Percentiles rank a stretch among this genome's conserved stretches.
Evolutionary conservation across 2,888 invertebrate genomes (phyloP).

Genomic region (Himalopsyche japonica): DNA sequence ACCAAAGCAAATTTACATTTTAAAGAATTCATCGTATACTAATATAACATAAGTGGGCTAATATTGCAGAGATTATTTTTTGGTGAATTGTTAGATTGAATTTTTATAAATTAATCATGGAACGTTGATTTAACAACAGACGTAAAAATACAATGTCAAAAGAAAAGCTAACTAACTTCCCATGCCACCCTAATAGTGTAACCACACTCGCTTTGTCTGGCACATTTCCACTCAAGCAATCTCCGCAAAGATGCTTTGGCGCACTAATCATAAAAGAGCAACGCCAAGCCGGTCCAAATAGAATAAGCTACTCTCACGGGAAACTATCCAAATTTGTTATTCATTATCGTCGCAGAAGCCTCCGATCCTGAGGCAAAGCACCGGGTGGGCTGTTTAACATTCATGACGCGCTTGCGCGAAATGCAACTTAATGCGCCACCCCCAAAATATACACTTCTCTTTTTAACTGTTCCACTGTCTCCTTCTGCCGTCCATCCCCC

Average conservation of each 20-base stretch:
- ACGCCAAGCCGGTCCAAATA: background rate
- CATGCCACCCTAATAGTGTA: background rate
- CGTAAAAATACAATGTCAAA: too few relatives aligned
- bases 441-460: slow-evolving; percentile 43
- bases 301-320: slow-evolving; percentile 6
- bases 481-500: slow-evolving; percentile 16
- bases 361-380: background rate
- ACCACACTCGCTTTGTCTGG: background rate
- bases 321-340: slow-evolving; percentile 31
- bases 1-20: too few relatives aligned
- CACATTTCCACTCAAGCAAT: background rate
- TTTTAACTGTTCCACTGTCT: slow-evolving; percentile 7
- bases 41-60: too few relatives aligned
- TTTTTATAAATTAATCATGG: too few relatives aligned
- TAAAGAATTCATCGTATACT: too few relatives aligned
- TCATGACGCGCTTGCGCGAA: slow-evolving; percentile 57
- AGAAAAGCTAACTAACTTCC: background rate
- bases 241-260: background rate
- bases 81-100: too few relatives aligned
- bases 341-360: slow-evolving; percentile 23
- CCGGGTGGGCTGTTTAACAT: slow-evolving; percentile 41
- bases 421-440: slow-evolving; percentile 55
- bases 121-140: too few relatives aligned
- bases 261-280: background rate
- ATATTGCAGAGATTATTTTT: too few relatives aligned